phyloP scores from a whole-genome alignment of 2,797 vertebrate genomes.

The Hozukius guyotensis region DNA sequence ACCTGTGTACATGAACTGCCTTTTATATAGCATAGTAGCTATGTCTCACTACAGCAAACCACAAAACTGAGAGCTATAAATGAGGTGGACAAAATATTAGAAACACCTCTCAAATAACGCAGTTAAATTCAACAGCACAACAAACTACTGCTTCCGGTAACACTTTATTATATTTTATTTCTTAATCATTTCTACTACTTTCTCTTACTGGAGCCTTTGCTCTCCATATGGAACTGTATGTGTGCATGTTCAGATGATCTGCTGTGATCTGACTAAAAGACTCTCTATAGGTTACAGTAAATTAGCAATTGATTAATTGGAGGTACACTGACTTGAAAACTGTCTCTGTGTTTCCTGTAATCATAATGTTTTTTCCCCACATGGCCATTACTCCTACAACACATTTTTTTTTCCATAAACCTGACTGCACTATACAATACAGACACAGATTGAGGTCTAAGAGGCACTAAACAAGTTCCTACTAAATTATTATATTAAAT shows the following conservation, averaged over 20 bases:
- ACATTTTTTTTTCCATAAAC: too few relatives aligned
- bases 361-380: too few relatives aligned
- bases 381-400: too few relatives aligned
- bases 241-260: background rate
- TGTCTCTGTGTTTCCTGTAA: too few relatives aligned
- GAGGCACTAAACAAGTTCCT: background rate
- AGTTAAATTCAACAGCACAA: background rate
- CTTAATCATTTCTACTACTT: background rate
- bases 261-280: too few relatives aligned
- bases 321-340: too few relatives aligned
- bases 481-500: background rate
- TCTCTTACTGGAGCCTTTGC: background rate
- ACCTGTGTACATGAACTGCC: background rate
- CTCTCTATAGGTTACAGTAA: background rate
- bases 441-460: background rate
- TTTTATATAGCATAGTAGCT: background rate
- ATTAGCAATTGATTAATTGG: background rate
- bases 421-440: too few relatives aligned
- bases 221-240: background rate
- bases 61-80: background rate
- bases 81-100: background rate
- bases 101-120: background rate
- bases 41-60: background rate
- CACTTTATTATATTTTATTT: background rate
- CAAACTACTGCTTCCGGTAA: background rate